Conservation (phyloP, 2,888 invertebrate genomes). For the Dugesia japonica region DNA sequence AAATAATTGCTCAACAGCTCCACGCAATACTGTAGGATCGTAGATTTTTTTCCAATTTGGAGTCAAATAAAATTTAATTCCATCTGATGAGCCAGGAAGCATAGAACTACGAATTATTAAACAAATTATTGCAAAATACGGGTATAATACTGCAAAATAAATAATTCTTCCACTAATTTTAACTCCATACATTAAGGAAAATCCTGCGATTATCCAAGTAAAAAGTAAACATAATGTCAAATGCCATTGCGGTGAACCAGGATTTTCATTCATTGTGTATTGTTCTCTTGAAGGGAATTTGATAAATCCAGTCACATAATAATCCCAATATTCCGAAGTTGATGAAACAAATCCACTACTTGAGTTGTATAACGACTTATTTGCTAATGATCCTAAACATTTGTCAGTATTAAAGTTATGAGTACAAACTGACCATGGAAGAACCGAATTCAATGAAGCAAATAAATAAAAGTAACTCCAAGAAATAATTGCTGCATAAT, state of each 20-base stretch:
- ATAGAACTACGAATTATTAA: background rate
- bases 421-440: constrained; percentile 10
- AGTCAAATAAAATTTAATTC: background rate
- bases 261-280: background rate
- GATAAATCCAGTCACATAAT: background rate
- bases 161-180: background rate
- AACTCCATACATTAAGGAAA: background rate
- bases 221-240: background rate
- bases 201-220: background rate
- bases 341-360: background rate
- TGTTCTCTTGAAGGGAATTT: background rate
- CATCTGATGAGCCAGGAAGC: background rate
- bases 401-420: background rate
- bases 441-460: background rate
- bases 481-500: background rate
- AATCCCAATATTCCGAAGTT: background rate
- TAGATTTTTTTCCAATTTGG: background rate
- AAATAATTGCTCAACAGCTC: background rate
- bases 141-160: background rate
- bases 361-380: background rate
- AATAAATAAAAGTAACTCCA: constrained; percentile 5
- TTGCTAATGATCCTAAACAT: background rate
- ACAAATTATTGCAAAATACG: background rate
- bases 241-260: background rate
- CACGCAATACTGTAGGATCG: background rate